A percentile compares a stretch with the other conserved stretches of the same genome.
phyloP scores from a whole-genome alignment of 2,797 vertebrate genomes.

The Buceros bicornis region DNA sequence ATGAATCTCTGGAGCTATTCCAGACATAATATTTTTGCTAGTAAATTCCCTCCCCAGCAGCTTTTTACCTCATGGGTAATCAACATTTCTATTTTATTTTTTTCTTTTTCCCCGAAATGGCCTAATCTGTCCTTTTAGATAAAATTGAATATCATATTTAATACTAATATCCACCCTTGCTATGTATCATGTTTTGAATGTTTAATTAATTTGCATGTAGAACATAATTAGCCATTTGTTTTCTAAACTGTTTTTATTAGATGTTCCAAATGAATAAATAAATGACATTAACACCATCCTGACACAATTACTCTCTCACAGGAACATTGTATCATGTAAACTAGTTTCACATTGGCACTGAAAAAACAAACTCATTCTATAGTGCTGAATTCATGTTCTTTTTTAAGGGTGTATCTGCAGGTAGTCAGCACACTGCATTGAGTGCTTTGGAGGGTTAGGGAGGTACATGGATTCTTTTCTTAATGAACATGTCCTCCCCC shows the following conservation, averaged over 20 bases:
- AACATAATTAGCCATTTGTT: constrained; percentile 58
- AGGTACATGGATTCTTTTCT: background rate
- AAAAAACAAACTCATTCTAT: background rate
- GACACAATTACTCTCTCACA: background rate
- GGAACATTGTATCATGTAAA: background rate
- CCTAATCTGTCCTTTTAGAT: background rate
- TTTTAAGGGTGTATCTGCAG: background rate
- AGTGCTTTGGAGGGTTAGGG: background rate
- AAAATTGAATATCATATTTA: background rate
- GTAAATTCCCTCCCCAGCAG: background rate
- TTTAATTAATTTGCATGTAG: constrained; percentile 48
- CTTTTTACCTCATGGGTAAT: background rate
- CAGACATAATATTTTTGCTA: background rate
- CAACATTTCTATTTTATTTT: background rate
- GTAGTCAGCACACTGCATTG: background rate
- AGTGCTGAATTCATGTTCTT: background rate
- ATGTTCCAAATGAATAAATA: background rate
- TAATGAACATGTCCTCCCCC: background rate
- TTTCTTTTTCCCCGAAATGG: background rate
- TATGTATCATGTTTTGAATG: constrained; percentile 16
- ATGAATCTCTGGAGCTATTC: background rate
- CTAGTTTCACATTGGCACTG: background rate
- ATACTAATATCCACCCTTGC: background rate
- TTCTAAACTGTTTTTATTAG: constrained; percentile 41
- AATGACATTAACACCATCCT: background rate